Evolutionary conservation across 2,113 vertebrate genomes (phyloP).

Genomic region (western clawed frog (Xenopus tropicalis)): DNA sequence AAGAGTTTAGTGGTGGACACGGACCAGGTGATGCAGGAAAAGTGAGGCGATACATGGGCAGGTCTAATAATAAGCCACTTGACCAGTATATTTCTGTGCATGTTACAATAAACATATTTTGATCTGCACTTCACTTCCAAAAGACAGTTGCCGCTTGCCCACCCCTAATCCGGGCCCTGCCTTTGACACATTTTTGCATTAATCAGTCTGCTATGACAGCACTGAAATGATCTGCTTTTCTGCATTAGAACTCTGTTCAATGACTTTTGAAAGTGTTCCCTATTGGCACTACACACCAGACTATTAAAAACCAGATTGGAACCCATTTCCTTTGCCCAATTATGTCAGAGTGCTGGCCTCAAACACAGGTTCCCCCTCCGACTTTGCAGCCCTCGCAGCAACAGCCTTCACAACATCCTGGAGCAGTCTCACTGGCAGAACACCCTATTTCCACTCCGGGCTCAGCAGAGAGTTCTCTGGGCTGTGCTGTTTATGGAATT

Average conservation of each 20-base stretch:
- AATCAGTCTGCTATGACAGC: neutral
- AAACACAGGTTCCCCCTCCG: conserved; percentile 46
- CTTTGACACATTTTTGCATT: neutral
- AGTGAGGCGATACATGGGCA: too few relatives aligned
- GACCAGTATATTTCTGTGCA: too few relatives aligned
- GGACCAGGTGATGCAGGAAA: too few relatives aligned
- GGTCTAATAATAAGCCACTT: too few relatives aligned
- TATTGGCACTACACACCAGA: conserved; percentile 37
- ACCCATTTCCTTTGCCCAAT: conserved; percentile 60
- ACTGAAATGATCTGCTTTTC: neutral
- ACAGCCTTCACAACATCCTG: conserved; percentile 74
- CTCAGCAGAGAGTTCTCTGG: conserved; percentile 77
- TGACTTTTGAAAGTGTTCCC: conserved; percentile 35
- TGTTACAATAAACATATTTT: too few relatives aligned
- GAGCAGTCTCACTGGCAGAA: conserved; percentile 76
- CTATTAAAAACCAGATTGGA: conserved; percentile 54
- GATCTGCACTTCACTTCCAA: too few relatives aligned
- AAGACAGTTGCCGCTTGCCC: too few relatives aligned
- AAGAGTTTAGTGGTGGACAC: too few relatives aligned
- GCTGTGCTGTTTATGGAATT: conserved; percentile 92
- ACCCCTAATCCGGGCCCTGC: too few relatives aligned
- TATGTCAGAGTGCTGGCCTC: conserved; percentile 78
- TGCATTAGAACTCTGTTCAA: neutral
- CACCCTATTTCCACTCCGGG: conserved; percentile 79
- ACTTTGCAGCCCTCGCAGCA: conserved; percentile 58